These are phyloP conservation scores for Limonius californicus DNA, from an alignment of 1,140 invertebrate genomes.

Conservation along the genomic window DNA sequence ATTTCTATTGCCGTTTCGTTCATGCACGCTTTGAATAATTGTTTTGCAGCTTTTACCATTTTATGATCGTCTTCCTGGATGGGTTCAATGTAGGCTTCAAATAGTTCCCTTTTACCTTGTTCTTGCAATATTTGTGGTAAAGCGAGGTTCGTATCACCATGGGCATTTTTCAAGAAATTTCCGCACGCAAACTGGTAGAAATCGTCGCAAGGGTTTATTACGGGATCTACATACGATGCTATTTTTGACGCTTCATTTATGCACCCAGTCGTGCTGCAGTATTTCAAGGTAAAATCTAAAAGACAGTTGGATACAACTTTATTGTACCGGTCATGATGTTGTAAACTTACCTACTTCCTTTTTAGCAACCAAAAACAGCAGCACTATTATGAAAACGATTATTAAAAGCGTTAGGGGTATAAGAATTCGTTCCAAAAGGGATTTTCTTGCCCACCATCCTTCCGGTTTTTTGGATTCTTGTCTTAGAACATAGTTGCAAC, in stretches of 20 bases:
- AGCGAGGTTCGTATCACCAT: not conserved
- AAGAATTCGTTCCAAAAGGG: too few species aligned
- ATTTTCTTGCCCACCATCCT: too few species aligned
- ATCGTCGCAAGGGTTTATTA: constrained; percentile 70
- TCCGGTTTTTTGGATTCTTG: too few species aligned
- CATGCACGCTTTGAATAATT: constrained; percentile 75
- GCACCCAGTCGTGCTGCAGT: constrained; percentile 24
- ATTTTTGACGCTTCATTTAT: constrained; percentile 50
- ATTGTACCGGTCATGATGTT: too few species aligned
- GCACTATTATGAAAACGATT: too few species aligned
- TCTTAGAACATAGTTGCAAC: too few species aligned
- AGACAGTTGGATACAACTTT: not conserved
- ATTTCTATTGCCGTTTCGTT: constrained; percentile 53
- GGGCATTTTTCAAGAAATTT: constrained; percentile 45
- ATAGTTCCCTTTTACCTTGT: not conserved
- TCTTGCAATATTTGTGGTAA: not conserved
- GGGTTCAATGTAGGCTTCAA: not conserved
- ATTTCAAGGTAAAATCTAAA: not conserved
- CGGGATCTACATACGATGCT: constrained; percentile 52
- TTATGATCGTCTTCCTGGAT: not conserved
- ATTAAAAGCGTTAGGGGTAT: too few species aligned
- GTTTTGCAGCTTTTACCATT: constrained; percentile 52
- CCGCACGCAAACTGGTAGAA: constrained; percentile 77
- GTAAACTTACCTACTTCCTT: too few species aligned
- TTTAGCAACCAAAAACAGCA: too few species aligned